Evolutionary conservation across 2,113 vertebrate species (phyloP), one percentile per base, ranked within the genome.

Genomic region (Aspidoscelis tigris): DNA sequence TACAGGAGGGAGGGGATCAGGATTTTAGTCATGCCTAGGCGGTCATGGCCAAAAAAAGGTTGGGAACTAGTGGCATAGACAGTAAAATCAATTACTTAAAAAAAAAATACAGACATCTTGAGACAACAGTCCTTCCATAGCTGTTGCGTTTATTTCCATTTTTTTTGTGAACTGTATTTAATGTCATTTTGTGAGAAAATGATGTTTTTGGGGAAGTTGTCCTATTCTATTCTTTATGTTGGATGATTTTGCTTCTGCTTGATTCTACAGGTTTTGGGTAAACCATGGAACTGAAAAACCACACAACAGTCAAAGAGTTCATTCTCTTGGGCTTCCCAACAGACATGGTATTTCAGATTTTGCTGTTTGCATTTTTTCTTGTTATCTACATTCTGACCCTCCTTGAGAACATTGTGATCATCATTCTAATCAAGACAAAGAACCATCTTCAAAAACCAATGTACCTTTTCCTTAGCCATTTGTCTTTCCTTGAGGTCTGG

Each of bases 381-480:
- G 18, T 74, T 10, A 75, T 76, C 2, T 93, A 91, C 77, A 14
- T 90, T n/a, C 68, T 92, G 68, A 91, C 88, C 0, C 8, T 92
- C 64, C 18, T 90, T 33, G 91, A 93, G 82, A 92, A 92, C 53
- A 7, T 83, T 6, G 0, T 86, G 0, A 89, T 93, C 75, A 81
- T 90, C 7, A 1, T 6, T 9, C 26, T 93, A 7, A 85, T 90
- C 58, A 64, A 18, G 2, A 78, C 4, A 6, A 84, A 43, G 0
- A 80, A 0, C 55, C 88, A 88, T 9, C 83, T 93, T 44, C 89
- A 86, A 82, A 93, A 90, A n/a, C 89, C 91, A 69, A 92, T 94
- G 93, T 93, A 93, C 70, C 90, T 90, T 3, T 93, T 91, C 44
- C 76, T 93, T 0, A 86, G 87, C 33, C 87, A 92, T 0, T 73